Base-by-base conservation (phyloP, 2,888 invertebrate species). In the Oscheius onirici region DNA sequence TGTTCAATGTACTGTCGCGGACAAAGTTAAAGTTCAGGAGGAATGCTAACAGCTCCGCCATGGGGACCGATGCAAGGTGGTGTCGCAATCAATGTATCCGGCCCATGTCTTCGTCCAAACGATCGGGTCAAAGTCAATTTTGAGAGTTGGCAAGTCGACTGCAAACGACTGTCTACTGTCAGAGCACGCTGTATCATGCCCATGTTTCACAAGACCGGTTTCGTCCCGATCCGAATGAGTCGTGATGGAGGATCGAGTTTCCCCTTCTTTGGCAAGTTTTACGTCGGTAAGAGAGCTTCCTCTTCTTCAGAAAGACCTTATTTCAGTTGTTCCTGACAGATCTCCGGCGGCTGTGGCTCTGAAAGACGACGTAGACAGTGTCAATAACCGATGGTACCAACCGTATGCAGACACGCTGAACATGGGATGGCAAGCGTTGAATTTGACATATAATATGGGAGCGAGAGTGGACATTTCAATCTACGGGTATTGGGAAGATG, bases 41-140 rank as follows among this genome's bases (percentile, higher is more conserved):
- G 67, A 65, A 76, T 86, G 80, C 67, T 81, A 51, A 83, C 84
- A 85, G 95, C 95, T 0, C 96, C 96, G 0, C 95, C 95, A 88
- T 94, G 94, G 87, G 97, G 95, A 3, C 95, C 94, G 88, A 97
- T 97, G 97, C 90, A 97, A 78, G 97, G 97, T 2, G 97, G 97
- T 1, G 94, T 95, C 0, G 92, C 96, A 67, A 94, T 97, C 46
- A 96, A 97, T 87, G 93, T 97, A 72, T 95, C 97, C 0, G 97
- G 97, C 0, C 95, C 96, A 1, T 97, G 97, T 88, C 94, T 97
- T 88, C 91, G 92, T 78, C 91, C 91, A 0, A 90, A 90, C 1
- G 92, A 93, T 83, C 91, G 92, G 79, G 92, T 96, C 58, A 92
- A 85, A 61, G 89, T 89, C 40, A 78, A 76, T 46, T 83, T 83